phyloP scores from a whole-genome alignment of 2,888 invertebrate genomes.

The Lordiphosa fenestrarum region DNA sequence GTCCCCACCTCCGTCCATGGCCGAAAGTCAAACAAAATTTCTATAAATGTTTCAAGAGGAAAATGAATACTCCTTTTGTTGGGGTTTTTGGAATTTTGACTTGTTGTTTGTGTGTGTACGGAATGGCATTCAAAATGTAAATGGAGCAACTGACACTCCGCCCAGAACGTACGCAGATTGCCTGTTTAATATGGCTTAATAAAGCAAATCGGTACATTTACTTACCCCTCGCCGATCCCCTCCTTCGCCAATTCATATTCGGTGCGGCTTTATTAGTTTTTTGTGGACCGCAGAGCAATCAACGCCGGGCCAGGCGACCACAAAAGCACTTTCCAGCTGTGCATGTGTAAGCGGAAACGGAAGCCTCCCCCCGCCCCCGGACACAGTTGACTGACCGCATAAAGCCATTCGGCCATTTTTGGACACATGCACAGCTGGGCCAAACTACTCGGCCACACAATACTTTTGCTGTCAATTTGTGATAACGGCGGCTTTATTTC shows the following conservation, averaged over 20 bases:
- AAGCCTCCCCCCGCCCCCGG: conserved; percentile 23
- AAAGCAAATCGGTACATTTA: conserved; percentile 15
- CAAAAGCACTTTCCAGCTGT: conserved; percentile 61
- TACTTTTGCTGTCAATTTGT: conserved; percentile 67
- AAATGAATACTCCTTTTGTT: conserved; percentile 1
- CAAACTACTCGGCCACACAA: conserved; percentile 31
- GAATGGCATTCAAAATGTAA: conserved; percentile 12
- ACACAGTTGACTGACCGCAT: conserved; percentile 55
- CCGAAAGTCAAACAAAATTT: not conserved
- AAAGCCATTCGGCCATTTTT: conserved; percentile 37
- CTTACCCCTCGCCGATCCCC: not conserved
- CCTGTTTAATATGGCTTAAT: conserved; percentile 28
- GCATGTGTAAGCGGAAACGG: conserved; percentile 42
- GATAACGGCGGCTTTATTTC: conserved; percentile 65
- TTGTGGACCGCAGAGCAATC: conserved; percentile 59
- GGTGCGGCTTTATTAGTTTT: conserved; percentile 57
- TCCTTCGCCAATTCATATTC: conserved; percentile 14
- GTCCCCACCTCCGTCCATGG: conserved; percentile 66
- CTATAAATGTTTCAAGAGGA: not conserved
- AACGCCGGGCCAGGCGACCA: conserved; percentile 57
- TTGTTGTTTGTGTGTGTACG: not conserved
- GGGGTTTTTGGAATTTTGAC: conserved; percentile 32
- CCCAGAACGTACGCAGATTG: conserved; percentile 29
- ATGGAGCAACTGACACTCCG: conserved; percentile 19
- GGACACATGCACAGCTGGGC: conserved; percentile 15